Conservation (phyloP, 1,140 invertebrate genomes). For the Caerostris extrusa region DNA sequence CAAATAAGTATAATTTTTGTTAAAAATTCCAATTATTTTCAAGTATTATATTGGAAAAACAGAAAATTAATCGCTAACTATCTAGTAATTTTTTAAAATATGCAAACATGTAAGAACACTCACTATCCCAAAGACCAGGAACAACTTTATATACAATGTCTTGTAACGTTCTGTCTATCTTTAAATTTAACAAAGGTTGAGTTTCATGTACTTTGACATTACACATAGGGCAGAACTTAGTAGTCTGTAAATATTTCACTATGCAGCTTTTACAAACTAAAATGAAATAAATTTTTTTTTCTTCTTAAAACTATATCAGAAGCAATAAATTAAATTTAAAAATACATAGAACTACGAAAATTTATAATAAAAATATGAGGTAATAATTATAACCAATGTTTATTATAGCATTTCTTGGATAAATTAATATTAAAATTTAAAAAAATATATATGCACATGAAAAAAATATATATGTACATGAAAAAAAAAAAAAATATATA, state of each 20-base stretch:
- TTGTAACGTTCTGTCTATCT: conserved; percentile 98
- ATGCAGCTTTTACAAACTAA: conserved; percentile 98
- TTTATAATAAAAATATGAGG: background rate
- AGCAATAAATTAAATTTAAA: background rate
- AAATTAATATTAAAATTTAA: background rate
- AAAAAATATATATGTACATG: no score
- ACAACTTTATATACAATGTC: conserved; percentile 99
- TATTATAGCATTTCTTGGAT: background rate
- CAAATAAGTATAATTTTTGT: no score
- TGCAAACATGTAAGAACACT: conserved; percentile 54
- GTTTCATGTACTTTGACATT: conserved; percentile 98
- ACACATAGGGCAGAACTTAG: conserved; percentile 98
- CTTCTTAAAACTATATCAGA: background rate
- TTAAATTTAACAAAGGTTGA: conserved; percentile 96
- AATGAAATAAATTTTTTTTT: conserved; percentile 80
- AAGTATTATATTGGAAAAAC: no score
- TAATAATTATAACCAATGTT: background rate
- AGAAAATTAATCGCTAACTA: no score
- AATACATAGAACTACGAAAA: background rate
- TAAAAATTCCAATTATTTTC: no score
- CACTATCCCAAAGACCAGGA: conserved; percentile 93
- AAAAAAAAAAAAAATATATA: no score
- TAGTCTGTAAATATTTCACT: conserved; percentile 97
- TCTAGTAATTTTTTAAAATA: background rate
- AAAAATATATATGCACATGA: no score